Conservation (phyloP, 2,888 invertebrate species). For the Chironomus tentans region DNA sequence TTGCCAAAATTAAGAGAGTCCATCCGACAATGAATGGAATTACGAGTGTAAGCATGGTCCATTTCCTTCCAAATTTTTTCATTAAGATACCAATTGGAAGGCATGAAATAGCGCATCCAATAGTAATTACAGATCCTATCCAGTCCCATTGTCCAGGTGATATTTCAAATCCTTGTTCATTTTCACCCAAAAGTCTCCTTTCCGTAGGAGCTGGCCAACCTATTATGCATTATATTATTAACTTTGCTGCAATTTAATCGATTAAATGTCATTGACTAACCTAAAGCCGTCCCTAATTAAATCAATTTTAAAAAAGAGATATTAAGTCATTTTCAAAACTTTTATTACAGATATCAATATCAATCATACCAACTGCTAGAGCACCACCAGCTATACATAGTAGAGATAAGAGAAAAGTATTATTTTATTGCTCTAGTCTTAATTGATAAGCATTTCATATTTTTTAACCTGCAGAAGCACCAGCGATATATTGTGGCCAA, state of each 20-base stretch:
- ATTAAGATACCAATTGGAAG: slow-evolving; percentile 17
- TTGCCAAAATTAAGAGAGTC: slow-evolving; percentile 62
- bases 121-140: background rate
- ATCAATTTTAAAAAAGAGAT: too few relatives aligned
- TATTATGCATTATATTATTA: too few relatives aligned
- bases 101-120: background rate
- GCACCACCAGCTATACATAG: slow-evolving; percentile 56
- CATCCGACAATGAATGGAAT: slow-evolving; percentile 67
- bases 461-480: slow-evolving; percentile 33
- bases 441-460: background rate
- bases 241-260: too few relatives aligned
- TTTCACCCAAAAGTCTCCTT: slow-evolving; percentile 38
- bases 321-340: too few relatives aligned
- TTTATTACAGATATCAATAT: too few relatives aligned
- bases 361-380: slow-evolving; percentile 47
- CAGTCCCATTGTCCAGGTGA: background rate
- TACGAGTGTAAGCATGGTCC: slow-evolving; percentile 60
- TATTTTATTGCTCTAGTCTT: too few relatives aligned
- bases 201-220: slow-evolving; percentile 65
- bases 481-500: slow-evolving; percentile 39
- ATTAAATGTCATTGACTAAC: too few relatives aligned
- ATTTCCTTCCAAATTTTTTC: slow-evolving; percentile 47
- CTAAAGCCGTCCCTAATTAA: slow-evolving; percentile 54
- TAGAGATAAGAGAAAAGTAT: too few relatives aligned
- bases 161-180: background rate